Conservation (phyloP, 2,888 invertebrate genomes). For the Abscondita cerata region DNA sequence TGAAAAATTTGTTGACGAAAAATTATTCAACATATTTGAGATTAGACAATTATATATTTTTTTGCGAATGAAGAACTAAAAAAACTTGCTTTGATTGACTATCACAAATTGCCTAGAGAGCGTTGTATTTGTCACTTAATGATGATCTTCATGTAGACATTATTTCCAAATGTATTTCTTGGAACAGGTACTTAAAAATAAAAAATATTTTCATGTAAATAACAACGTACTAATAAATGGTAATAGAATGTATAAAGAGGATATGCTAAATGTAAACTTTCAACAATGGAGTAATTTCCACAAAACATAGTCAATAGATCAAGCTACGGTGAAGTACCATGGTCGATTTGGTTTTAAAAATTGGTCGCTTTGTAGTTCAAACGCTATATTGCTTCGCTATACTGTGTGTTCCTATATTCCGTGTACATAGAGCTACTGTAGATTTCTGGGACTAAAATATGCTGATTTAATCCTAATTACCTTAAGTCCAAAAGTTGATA, state of each 20-base stretch:
- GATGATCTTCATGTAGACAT: slow-evolving; percentile 11
- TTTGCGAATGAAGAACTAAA: background rate
- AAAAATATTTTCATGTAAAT: slow-evolving; percentile 10
- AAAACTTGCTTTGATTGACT: background rate
- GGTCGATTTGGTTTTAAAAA: no score
- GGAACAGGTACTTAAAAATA: slow-evolving; percentile 17
- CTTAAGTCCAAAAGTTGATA: no score
- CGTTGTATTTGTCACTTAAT: slow-evolving; percentile 5
- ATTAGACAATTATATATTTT: background rate
- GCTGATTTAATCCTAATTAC: no score
- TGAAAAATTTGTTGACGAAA: slow-evolving; percentile 8
- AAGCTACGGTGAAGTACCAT: no score
- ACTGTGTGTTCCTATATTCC: no score
- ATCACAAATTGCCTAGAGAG: slow-evolving; percentile 10
- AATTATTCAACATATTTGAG: background rate
- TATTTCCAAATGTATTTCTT: slow-evolving; percentile 3
- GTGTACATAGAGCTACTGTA: no score
- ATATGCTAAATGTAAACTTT: no score
- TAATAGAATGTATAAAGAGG: slow-evolving; percentile 4
- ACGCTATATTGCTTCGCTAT: no score
- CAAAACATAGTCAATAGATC: no score
- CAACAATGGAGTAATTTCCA: no score
- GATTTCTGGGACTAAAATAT: no score
- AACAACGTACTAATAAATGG: slow-evolving; percentile 6
- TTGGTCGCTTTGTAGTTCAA: no score